phyloP scores from a whole-genome alignment of 2,113 vertebrate species.

The Tamias sibiricus region DNA sequence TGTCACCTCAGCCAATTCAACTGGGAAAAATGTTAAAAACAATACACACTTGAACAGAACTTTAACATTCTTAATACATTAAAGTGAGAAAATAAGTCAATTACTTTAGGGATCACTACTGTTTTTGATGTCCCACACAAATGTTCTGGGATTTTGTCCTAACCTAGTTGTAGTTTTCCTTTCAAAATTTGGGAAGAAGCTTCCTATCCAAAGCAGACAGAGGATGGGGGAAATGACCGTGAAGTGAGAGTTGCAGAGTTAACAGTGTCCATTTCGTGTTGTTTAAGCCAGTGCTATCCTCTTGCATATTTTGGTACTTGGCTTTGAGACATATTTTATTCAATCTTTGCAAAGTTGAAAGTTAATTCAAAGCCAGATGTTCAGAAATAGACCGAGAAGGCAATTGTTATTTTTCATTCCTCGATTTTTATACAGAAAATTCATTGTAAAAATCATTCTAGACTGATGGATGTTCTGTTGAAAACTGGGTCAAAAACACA shows the following conservation, averaged over 20 bases:
- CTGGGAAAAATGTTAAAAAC: slow-evolving; percentile 40
- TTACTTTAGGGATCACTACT: background rate
- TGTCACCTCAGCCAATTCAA: slow-evolving; percentile 12
- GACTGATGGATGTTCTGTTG: background rate
- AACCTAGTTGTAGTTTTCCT: background rate
- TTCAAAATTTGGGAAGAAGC: slow-evolving; percentile 53
- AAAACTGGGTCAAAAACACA: background rate
- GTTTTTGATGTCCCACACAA: background rate
- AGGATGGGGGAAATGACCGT: background rate
- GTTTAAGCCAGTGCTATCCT: background rate
- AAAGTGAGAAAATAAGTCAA: background rate
- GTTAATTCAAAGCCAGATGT: slow-evolving; percentile 52
- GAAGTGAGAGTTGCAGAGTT: background rate
- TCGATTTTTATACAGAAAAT: slow-evolving; percentile 41
- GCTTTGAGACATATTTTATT: slow-evolving; percentile 56
- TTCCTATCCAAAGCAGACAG: background rate
- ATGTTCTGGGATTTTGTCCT: slow-evolving; percentile 1
- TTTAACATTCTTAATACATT: background rate
- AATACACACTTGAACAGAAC: slow-evolving; percentile 22
- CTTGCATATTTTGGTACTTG: slow-evolving; percentile 13
- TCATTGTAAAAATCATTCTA: slow-evolving; percentile 8
- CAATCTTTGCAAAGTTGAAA: slow-evolving; percentile 54
- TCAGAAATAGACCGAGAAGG: slow-evolving; percentile 62
- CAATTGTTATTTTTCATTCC: slow-evolving; percentile 37
- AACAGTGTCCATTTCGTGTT: background rate